Conservation (phyloP, 53 echinoderm and acorn worm species). For the Hippasteria phrygiana region DNA sequence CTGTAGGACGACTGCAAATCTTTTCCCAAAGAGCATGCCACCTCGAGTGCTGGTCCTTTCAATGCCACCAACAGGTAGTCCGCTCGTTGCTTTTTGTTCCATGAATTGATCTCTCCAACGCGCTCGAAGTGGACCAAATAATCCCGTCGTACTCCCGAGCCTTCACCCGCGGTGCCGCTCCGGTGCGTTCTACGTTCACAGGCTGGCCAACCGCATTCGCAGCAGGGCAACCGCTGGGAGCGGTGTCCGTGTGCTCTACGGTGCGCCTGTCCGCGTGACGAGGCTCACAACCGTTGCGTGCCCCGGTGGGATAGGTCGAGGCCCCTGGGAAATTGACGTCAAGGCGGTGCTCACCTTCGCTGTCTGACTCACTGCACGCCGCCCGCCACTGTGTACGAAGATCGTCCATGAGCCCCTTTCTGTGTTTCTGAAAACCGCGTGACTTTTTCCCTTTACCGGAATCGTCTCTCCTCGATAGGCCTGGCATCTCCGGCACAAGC, state of each 20-base stretch:
- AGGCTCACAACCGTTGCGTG: conserved; percentile 2
- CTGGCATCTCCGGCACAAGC: background rate
- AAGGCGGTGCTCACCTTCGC: background rate
- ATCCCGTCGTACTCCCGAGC: conserved; percentile 44
- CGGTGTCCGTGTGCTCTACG: conserved; percentile 12
- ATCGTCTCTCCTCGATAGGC: background rate
- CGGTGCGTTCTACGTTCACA: background rate
- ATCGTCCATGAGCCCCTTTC: background rate
- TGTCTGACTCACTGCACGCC: conserved; percentile 2
- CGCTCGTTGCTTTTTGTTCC: conserved; percentile 12
- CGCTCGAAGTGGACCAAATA: conserved; percentile 4
- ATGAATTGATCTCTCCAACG: conserved; percentile 13
- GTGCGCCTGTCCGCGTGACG: conserved; percentile 15
- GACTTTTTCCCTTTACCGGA: background rate
- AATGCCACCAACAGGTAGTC: no score
- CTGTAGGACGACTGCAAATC: background rate
- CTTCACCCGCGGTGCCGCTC: conserved; percentile 20
- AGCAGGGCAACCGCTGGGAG: background rate
- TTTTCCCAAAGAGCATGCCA: background rate
- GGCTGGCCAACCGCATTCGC: conserved; percentile 19
- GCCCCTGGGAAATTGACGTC: background rate
- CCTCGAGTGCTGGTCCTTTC: conserved; percentile 21
- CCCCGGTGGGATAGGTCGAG: background rate
- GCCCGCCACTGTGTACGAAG: conserved; percentile 20
- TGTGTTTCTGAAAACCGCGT: no score